Conservation (phyloP, 2,888 invertebrate genomes). For the Ophion slaviceki region DNA sequence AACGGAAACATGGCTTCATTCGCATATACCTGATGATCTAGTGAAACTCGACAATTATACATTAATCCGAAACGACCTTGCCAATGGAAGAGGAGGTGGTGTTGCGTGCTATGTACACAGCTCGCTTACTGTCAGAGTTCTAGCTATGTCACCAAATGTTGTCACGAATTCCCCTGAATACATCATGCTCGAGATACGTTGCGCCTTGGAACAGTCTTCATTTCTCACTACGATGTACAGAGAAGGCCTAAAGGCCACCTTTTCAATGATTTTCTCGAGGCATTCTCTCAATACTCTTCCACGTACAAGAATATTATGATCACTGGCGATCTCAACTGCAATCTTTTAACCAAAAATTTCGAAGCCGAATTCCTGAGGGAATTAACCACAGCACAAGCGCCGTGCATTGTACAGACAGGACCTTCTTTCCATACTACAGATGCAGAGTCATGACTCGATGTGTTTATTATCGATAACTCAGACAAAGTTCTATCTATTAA, state of each 20-base stretch:
- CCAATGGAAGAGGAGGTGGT: neutral
- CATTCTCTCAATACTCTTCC: neutral
- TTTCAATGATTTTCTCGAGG: neutral
- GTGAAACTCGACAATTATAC: too few species aligned
- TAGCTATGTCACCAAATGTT: neutral
- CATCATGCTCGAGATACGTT: constrained; percentile 23
- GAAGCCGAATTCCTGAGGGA: neutral
- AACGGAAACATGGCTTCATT: too few species aligned
- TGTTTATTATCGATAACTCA: neutral
- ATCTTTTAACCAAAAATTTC: neutral
- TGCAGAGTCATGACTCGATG: neutral
- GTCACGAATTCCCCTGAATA: constrained; percentile 32
- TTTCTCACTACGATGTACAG: constrained; percentile 32
- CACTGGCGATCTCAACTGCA: constrained; percentile 20
- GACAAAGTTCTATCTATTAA: neutral
- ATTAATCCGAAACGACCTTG: too few species aligned
- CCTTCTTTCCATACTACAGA: neutral
- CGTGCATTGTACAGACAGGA: neutral
- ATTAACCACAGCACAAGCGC: neutral
- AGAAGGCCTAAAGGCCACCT: constrained; percentile 22
- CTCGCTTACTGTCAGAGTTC: constrained; percentile 11
- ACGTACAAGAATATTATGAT: constrained; percentile 9
- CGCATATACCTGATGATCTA: too few species aligned
- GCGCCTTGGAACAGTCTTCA: neutral
- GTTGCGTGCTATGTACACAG: constrained; percentile 27